Evolutionary conservation across 2,888 invertebrate species (phyloP).

Genomic region (Latrodectus hesperus): DNA sequence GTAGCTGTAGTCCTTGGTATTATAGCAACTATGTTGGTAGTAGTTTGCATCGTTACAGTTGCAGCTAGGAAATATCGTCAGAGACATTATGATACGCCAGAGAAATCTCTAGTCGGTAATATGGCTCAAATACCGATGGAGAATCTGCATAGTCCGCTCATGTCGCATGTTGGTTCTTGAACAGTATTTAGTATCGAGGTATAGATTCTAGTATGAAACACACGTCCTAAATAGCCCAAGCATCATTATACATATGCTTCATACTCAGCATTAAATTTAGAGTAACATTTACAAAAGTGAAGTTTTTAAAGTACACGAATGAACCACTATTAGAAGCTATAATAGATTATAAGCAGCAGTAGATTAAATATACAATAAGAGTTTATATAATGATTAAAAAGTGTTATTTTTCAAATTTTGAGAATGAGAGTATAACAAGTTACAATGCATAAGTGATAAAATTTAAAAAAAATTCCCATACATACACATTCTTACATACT

Average conservation of each 20-base stretch:
- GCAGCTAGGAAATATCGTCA: constrained; percentile 73
- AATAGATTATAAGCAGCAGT: too few relatives aligned
- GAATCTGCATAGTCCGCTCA: constrained; percentile 75
- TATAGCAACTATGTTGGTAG: constrained; percentile 70
- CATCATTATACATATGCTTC: background rate
- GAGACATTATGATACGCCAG: constrained; percentile 74
- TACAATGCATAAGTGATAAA: too few relatives aligned
- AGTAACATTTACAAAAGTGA: background rate
- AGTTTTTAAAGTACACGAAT: background rate
- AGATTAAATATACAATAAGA: too few relatives aligned
- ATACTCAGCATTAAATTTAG: background rate
- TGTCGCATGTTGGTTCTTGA: constrained; percentile 68
- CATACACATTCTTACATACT: too few relatives aligned
- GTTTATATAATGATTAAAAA: too few relatives aligned
- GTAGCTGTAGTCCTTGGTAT: constrained; percentile 73
- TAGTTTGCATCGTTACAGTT: constrained; percentile 71
- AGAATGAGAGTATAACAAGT: too few relatives aligned
- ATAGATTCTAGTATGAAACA: background rate
- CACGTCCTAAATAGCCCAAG: constrained; percentile 5
- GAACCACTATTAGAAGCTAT: too few relatives aligned
- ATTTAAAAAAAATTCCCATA: too few relatives aligned
- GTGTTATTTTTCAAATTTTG: too few relatives aligned
- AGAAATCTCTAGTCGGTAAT: constrained; percentile 72
- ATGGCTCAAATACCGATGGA: constrained; percentile 76
- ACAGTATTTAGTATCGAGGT: background rate